A percentile compares a stretch with the other conserved stretches of the same genome.
These are phyloP conservation scores for Zaprionus taronus DNA, from an alignment of 1,140 invertebrate genomes.

Conservation along the genomic window DNA sequence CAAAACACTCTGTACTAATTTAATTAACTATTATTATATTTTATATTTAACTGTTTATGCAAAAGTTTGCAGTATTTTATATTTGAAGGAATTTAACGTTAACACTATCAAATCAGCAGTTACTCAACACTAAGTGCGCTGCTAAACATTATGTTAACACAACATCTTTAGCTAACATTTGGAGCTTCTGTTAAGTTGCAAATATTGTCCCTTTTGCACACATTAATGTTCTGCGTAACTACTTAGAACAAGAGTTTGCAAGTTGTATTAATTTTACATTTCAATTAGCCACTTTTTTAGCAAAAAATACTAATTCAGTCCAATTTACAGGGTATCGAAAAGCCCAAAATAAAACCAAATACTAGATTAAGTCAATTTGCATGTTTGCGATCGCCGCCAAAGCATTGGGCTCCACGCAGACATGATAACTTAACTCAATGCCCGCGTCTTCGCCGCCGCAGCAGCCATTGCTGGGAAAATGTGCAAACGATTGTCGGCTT, in stretches of 20 bases:
- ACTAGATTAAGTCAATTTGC: slow-evolving; percentile 81
- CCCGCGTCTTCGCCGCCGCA: slow-evolving; percentile 11
- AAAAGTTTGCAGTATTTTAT: background rate
- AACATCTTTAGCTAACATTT: background rate
- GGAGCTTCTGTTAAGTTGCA: background rate
- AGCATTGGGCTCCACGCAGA: slow-evolving; percentile 70
- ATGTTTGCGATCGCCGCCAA: slow-evolving; percentile 60
- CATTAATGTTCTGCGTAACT: background rate
- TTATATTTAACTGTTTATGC: background rate
- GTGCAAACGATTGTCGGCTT: slow-evolving; percentile 66
- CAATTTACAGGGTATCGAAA: background rate
- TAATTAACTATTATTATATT: background rate
- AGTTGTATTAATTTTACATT: too few species aligned
- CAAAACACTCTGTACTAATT: background rate
- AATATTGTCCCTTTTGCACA: background rate
- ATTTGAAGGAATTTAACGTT: background rate
- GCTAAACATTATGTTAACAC: background rate
- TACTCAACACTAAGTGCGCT: background rate
- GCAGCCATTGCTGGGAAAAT: slow-evolving; percentile 60
- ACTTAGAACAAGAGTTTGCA: too few species aligned
- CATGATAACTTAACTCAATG: slow-evolving; percentile 57
- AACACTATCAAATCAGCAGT: background rate
- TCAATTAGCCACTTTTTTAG: too few species aligned
- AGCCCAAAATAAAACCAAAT: slow-evolving; percentile 61
- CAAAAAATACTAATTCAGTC: background rate